These are phyloP conservation scores for Grammomys dolichurus DNA, from an alignment of 2,113 vertebrate species.

Conservation along the genomic window DNA sequence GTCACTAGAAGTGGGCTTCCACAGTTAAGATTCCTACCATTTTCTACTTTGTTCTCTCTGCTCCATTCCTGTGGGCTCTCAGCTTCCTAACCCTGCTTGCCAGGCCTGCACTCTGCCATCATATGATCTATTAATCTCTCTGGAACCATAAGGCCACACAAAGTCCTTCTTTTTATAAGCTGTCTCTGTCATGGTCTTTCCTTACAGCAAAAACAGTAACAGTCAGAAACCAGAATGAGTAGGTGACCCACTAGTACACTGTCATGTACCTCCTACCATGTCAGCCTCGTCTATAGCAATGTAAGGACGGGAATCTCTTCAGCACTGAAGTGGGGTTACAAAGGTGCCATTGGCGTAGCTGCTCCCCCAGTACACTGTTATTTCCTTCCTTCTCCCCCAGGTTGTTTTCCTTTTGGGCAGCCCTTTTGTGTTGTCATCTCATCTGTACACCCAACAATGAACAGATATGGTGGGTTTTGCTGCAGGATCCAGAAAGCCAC, in stretches of 20 bases:
- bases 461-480: neutral
- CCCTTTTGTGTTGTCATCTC: neutral
- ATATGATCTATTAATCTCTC: neutral
- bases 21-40: neutral
- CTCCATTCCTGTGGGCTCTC: neutral
- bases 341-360: neutral
- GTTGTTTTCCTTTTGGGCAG: too few relatives aligned
- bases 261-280: neutral
- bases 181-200: neutral
- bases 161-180: neutral
- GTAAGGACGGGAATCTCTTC: neutral
- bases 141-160: neutral
- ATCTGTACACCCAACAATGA: fast-evolving
- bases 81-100: neutral
- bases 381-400: neutral
- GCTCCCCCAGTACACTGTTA: neutral
- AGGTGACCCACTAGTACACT: fast-evolving
- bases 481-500: neutral
- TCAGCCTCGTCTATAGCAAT: neutral
- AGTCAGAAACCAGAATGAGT: neutral
- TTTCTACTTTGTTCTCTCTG: neutral
- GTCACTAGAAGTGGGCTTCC: neutral
- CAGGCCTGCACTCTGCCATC: neutral
- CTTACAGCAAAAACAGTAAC: neutral
- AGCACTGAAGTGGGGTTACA: fast-evolving